A percentile compares a stretch with the other conserved stretches of the same genome.
phyloP scores from a whole-genome alignment of 1,140 invertebrate genomes.

The Globodera rostochiensis region DNA sequence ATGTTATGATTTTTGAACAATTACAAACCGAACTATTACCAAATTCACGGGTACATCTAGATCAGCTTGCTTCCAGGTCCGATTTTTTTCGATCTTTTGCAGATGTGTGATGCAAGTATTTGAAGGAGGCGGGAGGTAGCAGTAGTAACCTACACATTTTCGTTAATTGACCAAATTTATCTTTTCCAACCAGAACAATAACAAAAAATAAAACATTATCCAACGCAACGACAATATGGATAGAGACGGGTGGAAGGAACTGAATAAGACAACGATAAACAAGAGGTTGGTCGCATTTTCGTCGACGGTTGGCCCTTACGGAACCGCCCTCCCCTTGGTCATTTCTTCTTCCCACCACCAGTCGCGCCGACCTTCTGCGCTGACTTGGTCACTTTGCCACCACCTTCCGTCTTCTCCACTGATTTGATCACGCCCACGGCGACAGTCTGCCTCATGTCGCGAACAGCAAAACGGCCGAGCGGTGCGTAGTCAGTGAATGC shows the following conservation, averaged over 20 bases:
- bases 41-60: too few relatives aligned
- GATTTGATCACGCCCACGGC: conserved; percentile 93
- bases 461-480: conserved; percentile 93
- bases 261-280: conserved; percentile 8
- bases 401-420: conserved; percentile 50
- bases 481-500: conserved; percentile 96
- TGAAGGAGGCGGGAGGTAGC: too few relatives aligned
- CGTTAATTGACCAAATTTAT: not conserved
- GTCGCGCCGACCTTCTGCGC: conserved; percentile 37
- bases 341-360: conserved; percentile 34
- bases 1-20: too few relatives aligned
- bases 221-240: conserved; percentile 14
- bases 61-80: not conserved
- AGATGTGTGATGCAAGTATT: not conserved
- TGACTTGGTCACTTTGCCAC: conserved; percentile 48
- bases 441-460: conserved; percentile 98
- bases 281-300: not conserved
- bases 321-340: not conserved
- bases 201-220: conserved; percentile 1
- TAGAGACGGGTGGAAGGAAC: too few relatives aligned
- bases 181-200: not conserved
- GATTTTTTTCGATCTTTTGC: not conserved
- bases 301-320: not conserved
- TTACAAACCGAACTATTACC: too few relatives aligned
- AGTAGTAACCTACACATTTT: too few relatives aligned